Percentiles rank a stretch among this genome's conserved stretches.
phyloP scores from a whole-genome alignment of 2,888 invertebrate genomes.

The Pseudolycoriella hygida region DNA sequence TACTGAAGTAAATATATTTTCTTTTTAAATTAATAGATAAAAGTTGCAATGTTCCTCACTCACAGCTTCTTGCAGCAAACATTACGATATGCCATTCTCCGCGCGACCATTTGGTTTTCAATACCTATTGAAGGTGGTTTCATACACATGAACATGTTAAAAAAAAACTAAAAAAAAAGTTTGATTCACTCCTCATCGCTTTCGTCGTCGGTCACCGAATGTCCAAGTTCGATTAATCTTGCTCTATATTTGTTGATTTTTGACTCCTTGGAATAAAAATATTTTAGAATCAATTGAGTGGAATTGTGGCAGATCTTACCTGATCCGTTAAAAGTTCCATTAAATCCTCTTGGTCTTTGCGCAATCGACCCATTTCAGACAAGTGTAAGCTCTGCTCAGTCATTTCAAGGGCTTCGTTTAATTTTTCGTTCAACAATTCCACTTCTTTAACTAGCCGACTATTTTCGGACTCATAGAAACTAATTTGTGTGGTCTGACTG shows the following conservation, averaged over 20 bases:
- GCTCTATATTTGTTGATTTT: slow-evolving; percentile 49
- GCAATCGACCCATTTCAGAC: slow-evolving; percentile 43
- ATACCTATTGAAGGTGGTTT: no score
- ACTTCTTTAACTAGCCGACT: slow-evolving; percentile 21
- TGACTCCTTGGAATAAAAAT: slow-evolving; percentile 24
- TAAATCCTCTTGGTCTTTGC: slow-evolving; percentile 86
- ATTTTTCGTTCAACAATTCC: slow-evolving; percentile 22
- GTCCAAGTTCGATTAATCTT: slow-evolving; percentile 33
- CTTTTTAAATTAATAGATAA: no score
- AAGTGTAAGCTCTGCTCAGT: slow-evolving; percentile 14
- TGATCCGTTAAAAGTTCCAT: slow-evolving; percentile 80
- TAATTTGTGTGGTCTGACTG: slow-evolving; percentile 12
- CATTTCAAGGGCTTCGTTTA: slow-evolving; percentile 15
- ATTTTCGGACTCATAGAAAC: slow-evolving; percentile 21
- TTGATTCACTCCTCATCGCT: slow-evolving; percentile 17
- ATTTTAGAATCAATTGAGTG: slow-evolving; percentile 5
- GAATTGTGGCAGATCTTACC: no score
- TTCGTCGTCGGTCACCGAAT: slow-evolving; percentile 26
- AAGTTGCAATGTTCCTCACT: no score
- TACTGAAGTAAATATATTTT: no score
- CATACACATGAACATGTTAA: no score
- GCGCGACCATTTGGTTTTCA: no score
- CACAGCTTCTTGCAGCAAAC: no score
- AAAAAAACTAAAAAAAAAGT: no score
- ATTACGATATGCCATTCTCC: no score